phyloP scores from a whole-genome alignment of 2,888 invertebrate genomes.

The Blastobasis lacticolella region DNA sequence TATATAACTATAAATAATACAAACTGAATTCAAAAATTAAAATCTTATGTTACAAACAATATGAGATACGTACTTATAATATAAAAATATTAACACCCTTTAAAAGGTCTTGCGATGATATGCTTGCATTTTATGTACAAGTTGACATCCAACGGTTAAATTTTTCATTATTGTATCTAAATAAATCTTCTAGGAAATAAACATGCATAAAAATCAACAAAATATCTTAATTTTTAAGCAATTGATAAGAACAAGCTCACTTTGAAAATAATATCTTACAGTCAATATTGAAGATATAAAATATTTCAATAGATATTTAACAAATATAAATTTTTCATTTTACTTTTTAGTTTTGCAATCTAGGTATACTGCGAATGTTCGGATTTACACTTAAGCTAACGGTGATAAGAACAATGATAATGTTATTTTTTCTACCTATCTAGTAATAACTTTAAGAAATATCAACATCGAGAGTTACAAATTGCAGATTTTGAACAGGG shows the following conservation, averaged over 20 bases:
- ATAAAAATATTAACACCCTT: no score
- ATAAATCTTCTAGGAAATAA: not conserved
- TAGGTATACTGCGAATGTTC: not conserved
- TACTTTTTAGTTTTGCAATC: no score
- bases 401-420: conserved; percentile 26
- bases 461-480: conserved; percentile 2
- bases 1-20: not conserved
- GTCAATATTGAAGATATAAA: no score
- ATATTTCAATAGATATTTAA: no score
- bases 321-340: no score
- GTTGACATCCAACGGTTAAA: conserved; percentile 29
- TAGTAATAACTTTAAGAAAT: conserved; percentile 22
- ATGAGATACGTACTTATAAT: no score
- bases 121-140: conserved; percentile 46
- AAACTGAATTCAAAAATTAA: not conserved
- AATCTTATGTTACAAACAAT: not conserved
- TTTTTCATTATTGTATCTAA: conserved; percentile 2
- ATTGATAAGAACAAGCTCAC: not conserved
- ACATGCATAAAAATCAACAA: not conserved
- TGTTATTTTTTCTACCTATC: conserved; percentile 29
- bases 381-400: conserved; percentile 24
- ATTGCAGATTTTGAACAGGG: conserved; percentile 1
- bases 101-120: conserved; percentile 36
- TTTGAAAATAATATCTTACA: no score
- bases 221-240: not conserved